Base-by-base conservation (phyloP, 1,140 invertebrate species). In the Diploscapter pachys region DNA sequence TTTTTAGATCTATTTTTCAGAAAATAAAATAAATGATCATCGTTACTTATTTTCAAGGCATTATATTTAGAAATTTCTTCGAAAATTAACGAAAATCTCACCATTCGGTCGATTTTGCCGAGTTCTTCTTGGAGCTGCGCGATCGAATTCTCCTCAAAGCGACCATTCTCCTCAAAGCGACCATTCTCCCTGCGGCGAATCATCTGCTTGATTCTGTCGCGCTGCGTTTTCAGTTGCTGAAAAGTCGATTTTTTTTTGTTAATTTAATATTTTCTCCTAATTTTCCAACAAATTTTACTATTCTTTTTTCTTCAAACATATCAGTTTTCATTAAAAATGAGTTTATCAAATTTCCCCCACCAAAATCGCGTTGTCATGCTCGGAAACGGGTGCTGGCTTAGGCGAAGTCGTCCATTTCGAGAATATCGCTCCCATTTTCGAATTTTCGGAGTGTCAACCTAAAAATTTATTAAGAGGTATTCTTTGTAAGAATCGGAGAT, bases 191-290 rank as follows among this genome's bases (percentile, higher is more conserved):
- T 93, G 83, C 91, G 91, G 86, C 92, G 93, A 84, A 96, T 94
- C 86, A 97, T 96, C 81, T 94, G 93, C 86, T 95, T 95, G 63
- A 98, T 87, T 87, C 95, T 95, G 88, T 98, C 95, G 83, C 95
- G 89, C 83, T 96, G 93, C 87, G 94, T 92, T 88, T 98, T 98
- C 73, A 98, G 87, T 92, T 96, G 93, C 92, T 94, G 82, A 62
- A 87, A 86, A n/a, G n/a, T n/a, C n/a, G n/a, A n/a, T n/a, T n/a
- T n/a, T n/a, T n/a, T n/a, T n/a, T n/a, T n/a, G n/a, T n/a, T n/a
- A n/a, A n/a, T n/a, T 78, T 75, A 82, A 79, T 83, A 79, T 65
- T 72, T 77, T 73, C 67, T 68, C 66, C 70, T 53, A 73, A 63
- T 63, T 11, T 13, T 48, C 11, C 13, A 8, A 48, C 31, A 57